These are phyloP conservation scores for Engraulis encrasicolus DNA, from an alignment of 2,113 vertebrate genomes.

Conservation along the genomic window DNA sequence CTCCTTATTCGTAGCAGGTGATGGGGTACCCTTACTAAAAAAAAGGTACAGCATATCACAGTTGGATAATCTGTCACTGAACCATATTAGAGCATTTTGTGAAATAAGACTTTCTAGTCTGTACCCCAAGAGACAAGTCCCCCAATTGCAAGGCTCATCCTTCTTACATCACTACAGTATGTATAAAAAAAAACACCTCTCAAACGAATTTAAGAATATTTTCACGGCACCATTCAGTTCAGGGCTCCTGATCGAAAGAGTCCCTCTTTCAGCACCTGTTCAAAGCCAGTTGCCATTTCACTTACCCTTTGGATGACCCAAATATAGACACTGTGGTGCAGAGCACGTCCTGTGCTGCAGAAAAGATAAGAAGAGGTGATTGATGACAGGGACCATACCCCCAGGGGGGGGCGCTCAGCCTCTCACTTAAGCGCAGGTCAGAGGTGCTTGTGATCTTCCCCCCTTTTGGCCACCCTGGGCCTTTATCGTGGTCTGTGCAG, in stretches of 20 bases:
- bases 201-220: neutral
- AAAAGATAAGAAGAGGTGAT: constrained; percentile 10
- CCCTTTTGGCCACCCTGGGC: neutral
- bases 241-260: neutral
- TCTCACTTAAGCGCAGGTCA: constrained; percentile 22
- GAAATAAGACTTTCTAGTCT: neutral
- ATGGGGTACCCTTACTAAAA: neutral
- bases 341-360: neutral
- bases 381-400: neutral
- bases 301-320: neutral
- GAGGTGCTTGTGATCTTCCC: neutral
- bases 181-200: neutral
- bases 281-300: constrained; percentile 16
- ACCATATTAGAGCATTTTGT: neutral
- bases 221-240: neutral
- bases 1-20: neutral
- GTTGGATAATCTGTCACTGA: neutral
- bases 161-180: neutral
- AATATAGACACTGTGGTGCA: neutral
- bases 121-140: neutral
- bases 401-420: neutral
- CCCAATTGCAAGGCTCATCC: neutral
- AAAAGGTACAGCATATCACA: constrained; percentile 1
- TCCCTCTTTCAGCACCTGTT: neutral
- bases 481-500: neutral